Evolutionary conservation across 2,113 vertebrate genomes (phyloP).

Genomic region (Carollia perspicillata): DNA sequence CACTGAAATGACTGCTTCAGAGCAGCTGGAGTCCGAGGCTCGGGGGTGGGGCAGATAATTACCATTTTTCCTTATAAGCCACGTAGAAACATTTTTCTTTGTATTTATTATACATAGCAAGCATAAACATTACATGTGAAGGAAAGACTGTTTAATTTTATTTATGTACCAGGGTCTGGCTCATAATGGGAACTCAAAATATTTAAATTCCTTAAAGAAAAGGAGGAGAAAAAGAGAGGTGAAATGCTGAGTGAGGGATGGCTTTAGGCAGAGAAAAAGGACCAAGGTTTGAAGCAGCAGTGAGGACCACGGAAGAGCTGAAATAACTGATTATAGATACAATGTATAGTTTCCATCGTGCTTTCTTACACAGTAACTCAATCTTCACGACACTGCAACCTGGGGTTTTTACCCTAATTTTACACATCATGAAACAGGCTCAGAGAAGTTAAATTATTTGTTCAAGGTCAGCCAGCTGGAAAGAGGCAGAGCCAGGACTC

Average conservation of each 20-base stretch:
- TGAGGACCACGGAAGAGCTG: neutral
- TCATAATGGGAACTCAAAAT: neutral
- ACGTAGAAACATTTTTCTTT: neutral
- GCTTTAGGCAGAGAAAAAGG: neutral
- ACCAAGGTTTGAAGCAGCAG: neutral
- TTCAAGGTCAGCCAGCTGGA: neutral
- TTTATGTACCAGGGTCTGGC: neutral
- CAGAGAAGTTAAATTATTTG: neutral
- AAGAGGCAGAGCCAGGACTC: neutral
- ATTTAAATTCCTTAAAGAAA: conserved; percentile 13
- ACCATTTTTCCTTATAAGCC: neutral
- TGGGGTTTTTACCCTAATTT: neutral
- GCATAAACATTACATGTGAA: conserved; percentile 23
- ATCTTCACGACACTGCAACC: neutral
- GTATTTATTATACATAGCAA: neutral
- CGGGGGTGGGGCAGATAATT: neutral
- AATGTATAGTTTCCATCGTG: neutral
- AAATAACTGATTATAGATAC: neutral
- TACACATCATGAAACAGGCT: neutral
- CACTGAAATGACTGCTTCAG: neutral
- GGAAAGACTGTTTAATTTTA: neutral
- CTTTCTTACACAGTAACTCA: neutral
- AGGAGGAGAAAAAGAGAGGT: neutral
- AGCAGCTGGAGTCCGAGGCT: neutral
- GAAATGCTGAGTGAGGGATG: neutral